Percentiles rank a stretch among this genome's conserved stretches.
phyloP scores from a whole-genome alignment of 2,888 invertebrate genomes.

The Theretra japonica region DNA sequence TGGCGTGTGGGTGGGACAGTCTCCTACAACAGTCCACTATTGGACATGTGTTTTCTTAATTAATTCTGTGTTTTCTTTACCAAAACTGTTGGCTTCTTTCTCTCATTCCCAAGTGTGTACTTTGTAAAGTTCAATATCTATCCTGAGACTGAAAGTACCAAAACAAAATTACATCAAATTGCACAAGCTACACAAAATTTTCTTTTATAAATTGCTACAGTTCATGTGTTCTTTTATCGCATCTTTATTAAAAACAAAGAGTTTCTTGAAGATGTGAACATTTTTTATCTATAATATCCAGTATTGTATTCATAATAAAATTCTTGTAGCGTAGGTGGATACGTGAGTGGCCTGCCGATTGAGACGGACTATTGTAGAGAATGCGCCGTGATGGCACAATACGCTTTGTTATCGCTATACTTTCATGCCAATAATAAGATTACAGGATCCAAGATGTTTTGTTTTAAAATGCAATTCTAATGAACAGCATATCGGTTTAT shows the following conservation, averaged over 20 bases:
- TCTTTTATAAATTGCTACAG: background rate
- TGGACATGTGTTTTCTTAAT: too few species aligned
- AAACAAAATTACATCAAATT: background rate
- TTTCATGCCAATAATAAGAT: constrained; percentile 4
- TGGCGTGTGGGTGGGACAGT: too few species aligned
- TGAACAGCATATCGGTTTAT: background rate
- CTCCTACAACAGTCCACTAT: too few species aligned
- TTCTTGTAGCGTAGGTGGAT: constrained; percentile 14
- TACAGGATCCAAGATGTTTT: background rate
- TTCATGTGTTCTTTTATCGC: background rate
- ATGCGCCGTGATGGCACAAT: constrained; percentile 2
- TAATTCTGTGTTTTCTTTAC: too few species aligned
- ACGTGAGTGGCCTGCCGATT: constrained; percentile 11
- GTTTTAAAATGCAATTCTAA: background rate
- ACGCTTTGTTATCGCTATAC: constrained; percentile 16
- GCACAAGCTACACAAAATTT: background rate
- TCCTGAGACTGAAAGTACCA: background rate
- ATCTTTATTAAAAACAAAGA: background rate
- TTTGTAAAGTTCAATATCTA: background rate
- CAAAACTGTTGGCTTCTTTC: too few species aligned
- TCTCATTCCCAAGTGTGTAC: too few species aligned
- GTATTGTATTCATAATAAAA: constrained; percentile 16
- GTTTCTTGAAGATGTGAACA: background rate
- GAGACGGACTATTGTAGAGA: background rate
- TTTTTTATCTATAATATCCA: background rate